Percentiles rank a stretch among this genome's conserved stretches.
phyloP scores from a whole-genome alignment of 2,888 invertebrate genomes.

The Hecatera dysodea region DNA sequence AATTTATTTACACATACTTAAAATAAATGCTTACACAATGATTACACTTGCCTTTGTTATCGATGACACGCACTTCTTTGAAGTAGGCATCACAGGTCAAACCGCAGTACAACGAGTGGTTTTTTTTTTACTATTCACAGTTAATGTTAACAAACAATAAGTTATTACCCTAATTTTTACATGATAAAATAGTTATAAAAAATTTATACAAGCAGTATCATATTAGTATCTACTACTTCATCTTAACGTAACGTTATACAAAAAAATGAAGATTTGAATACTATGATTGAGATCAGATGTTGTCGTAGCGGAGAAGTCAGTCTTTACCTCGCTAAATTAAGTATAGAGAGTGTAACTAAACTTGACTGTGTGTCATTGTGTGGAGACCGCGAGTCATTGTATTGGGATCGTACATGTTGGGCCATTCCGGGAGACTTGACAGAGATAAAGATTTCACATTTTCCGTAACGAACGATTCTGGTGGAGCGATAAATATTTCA shows the following conservation, averaged over 20 bases:
- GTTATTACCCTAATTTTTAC: constrained; percentile 72
- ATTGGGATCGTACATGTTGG: constrained; percentile 74
- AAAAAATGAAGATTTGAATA: constrained; percentile 66
- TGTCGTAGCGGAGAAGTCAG: constrained; percentile 84
- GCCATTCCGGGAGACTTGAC: constrained; percentile 74
- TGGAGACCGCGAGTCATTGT: constrained; percentile 76
- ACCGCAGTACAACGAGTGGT: constrained; percentile 68
- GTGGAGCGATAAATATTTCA: constrained; percentile 52
- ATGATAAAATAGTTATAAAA: constrained; percentile 80
- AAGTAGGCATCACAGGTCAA: constrained; percentile 76
- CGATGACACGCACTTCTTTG: constrained; percentile 80
- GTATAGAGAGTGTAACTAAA: constrained; percentile 77
- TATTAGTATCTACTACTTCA: constrained; percentile 65
- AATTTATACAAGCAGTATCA: constrained; percentile 74
- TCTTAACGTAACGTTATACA: constrained; percentile 60
- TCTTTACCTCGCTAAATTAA: constrained; percentile 88
- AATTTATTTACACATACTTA: constrained; percentile 80
- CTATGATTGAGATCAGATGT: constrained; percentile 70
- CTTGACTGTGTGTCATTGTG: constrained; percentile 80
- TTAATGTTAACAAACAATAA: constrained; percentile 66
- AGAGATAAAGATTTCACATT: constrained; percentile 71
- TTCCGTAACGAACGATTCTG: constrained; percentile 60
- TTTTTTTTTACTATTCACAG: constrained; percentile 64
- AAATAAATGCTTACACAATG: constrained; percentile 71
- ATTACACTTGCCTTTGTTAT: constrained; percentile 66